These are phyloP conservation scores for Melolontha melolontha DNA, from an alignment of 2,888 invertebrate species.

Conservation along the genomic window DNA sequence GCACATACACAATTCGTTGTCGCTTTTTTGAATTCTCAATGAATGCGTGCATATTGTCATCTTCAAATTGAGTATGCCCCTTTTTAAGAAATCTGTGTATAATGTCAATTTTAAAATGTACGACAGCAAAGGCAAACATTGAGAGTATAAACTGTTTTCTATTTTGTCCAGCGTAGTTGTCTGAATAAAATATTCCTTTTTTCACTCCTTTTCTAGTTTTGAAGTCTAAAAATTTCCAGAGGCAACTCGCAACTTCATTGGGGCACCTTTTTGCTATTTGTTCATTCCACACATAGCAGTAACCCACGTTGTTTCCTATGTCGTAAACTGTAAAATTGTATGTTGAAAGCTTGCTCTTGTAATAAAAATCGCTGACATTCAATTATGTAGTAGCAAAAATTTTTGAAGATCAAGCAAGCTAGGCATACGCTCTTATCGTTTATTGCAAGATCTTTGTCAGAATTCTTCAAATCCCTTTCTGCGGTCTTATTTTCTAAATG, in stretches of 20 bases:
- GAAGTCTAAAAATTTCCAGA: not conserved
- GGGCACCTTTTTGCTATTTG: not conserved
- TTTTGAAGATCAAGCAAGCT: not conserved
- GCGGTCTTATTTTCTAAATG: no score
- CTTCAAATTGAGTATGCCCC: constrained; percentile 51
- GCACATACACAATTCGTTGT: constrained; percentile 26
- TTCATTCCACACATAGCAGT: not conserved
- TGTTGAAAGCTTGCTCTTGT: constrained; percentile 8
- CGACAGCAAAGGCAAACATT: constrained; percentile 33
- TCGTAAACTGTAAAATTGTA: constrained; percentile 22
- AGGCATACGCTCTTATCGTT: constrained; percentile 4
- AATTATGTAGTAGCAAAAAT: not conserved
- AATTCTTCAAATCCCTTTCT: no score
- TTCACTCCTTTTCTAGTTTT: no score
- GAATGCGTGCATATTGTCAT: constrained; percentile 47
- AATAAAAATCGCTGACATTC: constrained; percentile 21
- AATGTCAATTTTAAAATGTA: constrained; percentile 37
- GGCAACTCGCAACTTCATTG: not conserved
- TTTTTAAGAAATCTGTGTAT: constrained; percentile 48
- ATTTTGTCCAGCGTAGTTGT: constrained; percentile 49
- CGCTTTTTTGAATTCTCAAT: constrained; percentile 46
- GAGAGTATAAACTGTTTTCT: constrained; percentile 48
- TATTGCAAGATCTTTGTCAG: constrained; percentile 5
- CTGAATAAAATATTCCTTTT: constrained; percentile 46
- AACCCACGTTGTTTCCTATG: no score